Evolutionary conservation across 2,797 vertebrate genomes (phyloP).

Genomic region (Margarornis squamiger): DNA sequence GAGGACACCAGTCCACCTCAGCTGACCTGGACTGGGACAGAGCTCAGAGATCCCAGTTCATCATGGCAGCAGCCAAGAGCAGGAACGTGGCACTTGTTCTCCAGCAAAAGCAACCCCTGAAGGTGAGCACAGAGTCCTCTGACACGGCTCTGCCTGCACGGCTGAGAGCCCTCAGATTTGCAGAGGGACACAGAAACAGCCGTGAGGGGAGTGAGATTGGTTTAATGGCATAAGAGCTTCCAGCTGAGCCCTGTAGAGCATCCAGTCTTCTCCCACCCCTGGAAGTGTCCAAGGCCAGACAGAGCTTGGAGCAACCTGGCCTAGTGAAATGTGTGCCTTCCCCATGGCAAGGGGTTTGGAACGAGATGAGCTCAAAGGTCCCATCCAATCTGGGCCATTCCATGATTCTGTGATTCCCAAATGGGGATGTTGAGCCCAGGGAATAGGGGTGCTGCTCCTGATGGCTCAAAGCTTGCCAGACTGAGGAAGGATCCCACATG

Average conservation of each 20-base stretch:
- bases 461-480: neutral
- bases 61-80: fast-evolving
- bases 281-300: neutral
- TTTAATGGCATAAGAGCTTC: neutral
- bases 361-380: neutral
- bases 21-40: neutral
- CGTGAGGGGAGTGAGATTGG: neutral
- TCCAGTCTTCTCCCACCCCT: neutral
- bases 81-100: fast-evolving
- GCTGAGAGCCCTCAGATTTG: neutral
- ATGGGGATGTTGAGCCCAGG: neutral
- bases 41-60: neutral
- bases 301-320: neutral
- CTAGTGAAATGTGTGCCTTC: neutral
- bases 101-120: neutral
- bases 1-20: neutral
- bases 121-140: neutral
- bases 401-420: neutral
- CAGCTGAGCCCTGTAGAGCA: neutral
- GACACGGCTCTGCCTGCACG: neutral
- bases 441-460: neutral
- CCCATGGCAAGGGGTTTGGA: neutral
- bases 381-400: neutral
- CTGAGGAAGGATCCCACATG: neutral
- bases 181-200: neutral